Evolutionary conservation across 2,797 vertebrate genomes (phyloP).

Genomic region (Darevskia nairensis): DNA sequence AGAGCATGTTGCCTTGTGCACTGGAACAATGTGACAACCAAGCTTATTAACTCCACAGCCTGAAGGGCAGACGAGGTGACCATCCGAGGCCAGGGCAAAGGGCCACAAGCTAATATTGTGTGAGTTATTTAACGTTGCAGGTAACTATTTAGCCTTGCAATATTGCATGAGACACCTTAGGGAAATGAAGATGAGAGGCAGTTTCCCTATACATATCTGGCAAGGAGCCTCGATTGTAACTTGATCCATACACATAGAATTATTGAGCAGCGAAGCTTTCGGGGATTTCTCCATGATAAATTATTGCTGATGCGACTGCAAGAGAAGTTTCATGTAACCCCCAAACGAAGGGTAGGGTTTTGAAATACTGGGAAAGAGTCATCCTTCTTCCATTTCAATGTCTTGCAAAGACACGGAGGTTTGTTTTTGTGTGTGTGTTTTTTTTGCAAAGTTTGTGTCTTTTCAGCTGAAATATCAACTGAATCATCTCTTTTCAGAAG

Average conservation of each 20-base stretch:
- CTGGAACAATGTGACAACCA: no score
- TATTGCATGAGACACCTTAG: neutral
- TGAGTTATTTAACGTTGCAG: neutral
- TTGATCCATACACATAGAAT: neutral
- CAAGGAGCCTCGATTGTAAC: neutral
- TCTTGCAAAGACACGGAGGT: neutral
- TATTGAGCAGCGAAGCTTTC: neutral
- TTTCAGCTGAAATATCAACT: neutral
- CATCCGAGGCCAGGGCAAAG: neutral
- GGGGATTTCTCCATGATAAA: neutral
- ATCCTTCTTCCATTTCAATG: neutral
- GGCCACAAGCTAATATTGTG: neutral
- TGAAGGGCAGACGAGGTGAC: no score
- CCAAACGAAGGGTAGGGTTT: neutral
- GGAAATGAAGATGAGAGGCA: neutral
- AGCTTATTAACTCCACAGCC: neutral
- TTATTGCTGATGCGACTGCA: neutral
- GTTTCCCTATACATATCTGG: neutral
- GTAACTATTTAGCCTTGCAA: neutral
- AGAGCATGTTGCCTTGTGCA: neutral
- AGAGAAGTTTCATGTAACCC: neutral
- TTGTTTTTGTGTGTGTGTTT: no score
- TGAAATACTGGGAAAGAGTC: conserved; percentile 5
- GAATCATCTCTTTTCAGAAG: neutral
- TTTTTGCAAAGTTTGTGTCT: neutral